Percentiles rank a stretch among this genome's conserved stretches.
These are phyloP conservation scores for Ennomos quercinarius DNA, from an alignment of 2,888 invertebrate genomes.

Conservation along the genomic window DNA sequence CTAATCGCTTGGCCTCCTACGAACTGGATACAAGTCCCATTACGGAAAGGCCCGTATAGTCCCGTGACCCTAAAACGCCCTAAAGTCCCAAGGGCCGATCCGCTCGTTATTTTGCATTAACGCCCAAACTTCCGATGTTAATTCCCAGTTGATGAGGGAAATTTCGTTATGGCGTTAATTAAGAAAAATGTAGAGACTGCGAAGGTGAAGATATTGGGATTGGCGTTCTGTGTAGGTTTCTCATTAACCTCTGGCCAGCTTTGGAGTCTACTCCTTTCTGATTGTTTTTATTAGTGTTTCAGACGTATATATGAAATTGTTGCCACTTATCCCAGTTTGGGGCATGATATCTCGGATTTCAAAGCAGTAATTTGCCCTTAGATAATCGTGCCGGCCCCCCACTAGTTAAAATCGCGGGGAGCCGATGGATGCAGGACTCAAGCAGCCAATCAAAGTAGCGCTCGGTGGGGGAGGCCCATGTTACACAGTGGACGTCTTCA, in stretches of 20 bases:
- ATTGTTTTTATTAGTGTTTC: no score
- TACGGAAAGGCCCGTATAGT: conserved; percentile 61
- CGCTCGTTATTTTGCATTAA: conserved; percentile 78
- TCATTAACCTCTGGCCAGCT: background rate
- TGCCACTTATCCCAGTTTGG: no score
- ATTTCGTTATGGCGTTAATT: conserved; percentile 64
- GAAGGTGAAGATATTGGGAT: conserved; percentile 30
- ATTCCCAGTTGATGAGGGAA: conserved; percentile 71
- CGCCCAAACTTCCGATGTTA: conserved; percentile 70
- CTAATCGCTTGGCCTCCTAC: conserved; percentile 63
- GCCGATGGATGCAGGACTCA: no score
- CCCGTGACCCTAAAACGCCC: conserved; percentile 51
- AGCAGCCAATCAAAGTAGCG: no score
- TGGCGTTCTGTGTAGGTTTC: conserved; percentile 4
- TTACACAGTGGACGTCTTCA: no score
- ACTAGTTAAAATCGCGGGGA: no score
- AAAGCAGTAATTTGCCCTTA: no score
- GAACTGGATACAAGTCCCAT: conserved; percentile 72
- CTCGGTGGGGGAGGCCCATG: no score
- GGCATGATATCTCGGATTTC: no score
- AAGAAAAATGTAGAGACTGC: conserved; percentile 51
- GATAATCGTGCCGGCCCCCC: no score
- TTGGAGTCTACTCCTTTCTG: no score
- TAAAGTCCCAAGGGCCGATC: conserved; percentile 66
- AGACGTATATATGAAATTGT: no score